A percentile compares a stretch with the other conserved stretches of the same genome.
Conservation (phyloP, 2,888 invertebrate genomes). For the Brachylomia viminalis region DNA sequence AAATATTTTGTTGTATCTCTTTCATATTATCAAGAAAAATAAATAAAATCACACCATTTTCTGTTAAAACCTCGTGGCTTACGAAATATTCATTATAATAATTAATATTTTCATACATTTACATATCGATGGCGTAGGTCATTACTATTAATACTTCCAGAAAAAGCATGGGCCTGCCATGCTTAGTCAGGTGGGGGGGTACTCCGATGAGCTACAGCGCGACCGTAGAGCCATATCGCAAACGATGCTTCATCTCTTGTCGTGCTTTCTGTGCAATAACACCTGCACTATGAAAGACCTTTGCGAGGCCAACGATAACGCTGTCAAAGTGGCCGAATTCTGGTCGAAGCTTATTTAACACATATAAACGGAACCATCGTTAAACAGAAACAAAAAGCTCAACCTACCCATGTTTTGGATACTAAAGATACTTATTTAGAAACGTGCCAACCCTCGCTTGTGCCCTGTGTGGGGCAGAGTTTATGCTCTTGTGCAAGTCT, state of each 20-base stretch:
- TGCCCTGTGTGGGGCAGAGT: slow-evolving; percentile 53
- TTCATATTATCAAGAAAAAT: neutral
- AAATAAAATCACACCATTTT: neutral
- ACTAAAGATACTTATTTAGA: neutral
- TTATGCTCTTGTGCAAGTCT: slow-evolving; percentile 60
- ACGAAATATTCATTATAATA: neutral
- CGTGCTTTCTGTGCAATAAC: neutral
- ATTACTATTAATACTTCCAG: neutral
- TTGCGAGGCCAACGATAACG: neutral
- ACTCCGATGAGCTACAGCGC: neutral
- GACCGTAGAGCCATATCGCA: neutral
- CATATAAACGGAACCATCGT: neutral
- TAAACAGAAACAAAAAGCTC: neutral
- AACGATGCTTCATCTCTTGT: neutral
- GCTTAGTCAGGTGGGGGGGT: too few species aligned
- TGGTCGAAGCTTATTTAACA: neutral
- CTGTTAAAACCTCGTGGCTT: neutral
- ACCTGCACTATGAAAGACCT: neutral
- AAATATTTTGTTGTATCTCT: neutral
- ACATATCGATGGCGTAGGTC: neutral
- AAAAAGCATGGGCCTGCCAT: too few species aligned
- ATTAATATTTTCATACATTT: neutral
- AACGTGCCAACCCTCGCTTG: slow-evolving; percentile 32
- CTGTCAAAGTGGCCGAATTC: neutral
- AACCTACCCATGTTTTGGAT: neutral